These are phyloP conservation scores for Irena cyanogastra DNA, from an alignment of 2,113 vertebrate species.

Conservation along the genomic window DNA sequence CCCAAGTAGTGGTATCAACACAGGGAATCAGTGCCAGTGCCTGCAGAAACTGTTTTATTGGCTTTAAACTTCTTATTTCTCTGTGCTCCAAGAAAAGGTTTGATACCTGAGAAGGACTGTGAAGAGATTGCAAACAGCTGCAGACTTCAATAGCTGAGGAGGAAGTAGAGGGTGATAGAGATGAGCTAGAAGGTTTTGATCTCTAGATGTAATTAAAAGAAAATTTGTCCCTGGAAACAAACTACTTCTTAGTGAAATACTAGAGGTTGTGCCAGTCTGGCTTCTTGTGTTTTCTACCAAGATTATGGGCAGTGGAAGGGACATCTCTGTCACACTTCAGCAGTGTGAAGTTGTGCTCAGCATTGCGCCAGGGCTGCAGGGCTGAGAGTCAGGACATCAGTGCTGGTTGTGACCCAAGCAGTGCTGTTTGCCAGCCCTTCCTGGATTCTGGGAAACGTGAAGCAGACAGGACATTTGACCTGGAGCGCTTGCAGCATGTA, in stretches of 20 bases:
- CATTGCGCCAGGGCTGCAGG: accelerated
- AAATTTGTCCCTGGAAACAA: background rate
- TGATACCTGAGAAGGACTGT: background rate
- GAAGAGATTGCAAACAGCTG: background rate
- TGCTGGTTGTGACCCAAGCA: background rate
- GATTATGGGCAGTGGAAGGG: background rate
- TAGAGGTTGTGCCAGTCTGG: background rate
- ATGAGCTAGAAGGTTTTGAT: background rate
- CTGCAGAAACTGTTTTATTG: background rate
- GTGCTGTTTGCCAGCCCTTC: background rate
- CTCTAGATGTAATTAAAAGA: background rate
- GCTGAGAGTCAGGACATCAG: accelerated
- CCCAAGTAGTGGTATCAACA: background rate
- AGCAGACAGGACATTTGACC: background rate
- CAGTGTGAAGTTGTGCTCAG: background rate
- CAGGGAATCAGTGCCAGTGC: background rate
- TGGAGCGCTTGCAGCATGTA: background rate
- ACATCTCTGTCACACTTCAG: background rate
- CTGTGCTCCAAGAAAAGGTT: background rate
- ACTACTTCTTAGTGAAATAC: background rate
- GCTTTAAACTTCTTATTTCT: background rate
- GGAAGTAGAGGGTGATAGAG: background rate
- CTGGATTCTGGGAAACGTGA: background rate
- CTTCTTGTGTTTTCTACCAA: background rate
- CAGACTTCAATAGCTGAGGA: background rate